Evolutionary conservation across 2,113 vertebrate genomes (phyloP).

Genomic region (Ceyx cyanopectus): DNA sequence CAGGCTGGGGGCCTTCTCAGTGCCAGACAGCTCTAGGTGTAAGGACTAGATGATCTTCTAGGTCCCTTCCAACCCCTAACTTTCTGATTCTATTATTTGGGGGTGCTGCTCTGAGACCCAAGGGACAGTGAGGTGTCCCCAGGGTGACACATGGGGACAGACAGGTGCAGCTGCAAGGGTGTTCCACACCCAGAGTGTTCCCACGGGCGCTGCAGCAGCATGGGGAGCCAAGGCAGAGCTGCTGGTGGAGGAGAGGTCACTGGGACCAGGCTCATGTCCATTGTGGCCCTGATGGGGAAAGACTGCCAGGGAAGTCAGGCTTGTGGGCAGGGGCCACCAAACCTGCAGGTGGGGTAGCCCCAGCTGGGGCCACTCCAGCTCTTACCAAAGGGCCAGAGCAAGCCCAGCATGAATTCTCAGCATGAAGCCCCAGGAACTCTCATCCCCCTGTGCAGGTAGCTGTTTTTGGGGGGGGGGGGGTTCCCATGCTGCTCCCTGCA

Average conservation of each 20-base stretch:
- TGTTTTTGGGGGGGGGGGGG: not conserved
- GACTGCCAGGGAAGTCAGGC: not conserved
- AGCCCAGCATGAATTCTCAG: not conserved
- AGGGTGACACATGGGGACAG: not conserved
- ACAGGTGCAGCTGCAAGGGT: not conserved
- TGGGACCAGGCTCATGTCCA: accelerated
- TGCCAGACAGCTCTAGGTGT: not conserved
- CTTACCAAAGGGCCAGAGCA: accelerated
- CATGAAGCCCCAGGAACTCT: not conserved
- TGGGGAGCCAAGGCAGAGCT: not conserved
- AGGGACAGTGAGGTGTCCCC: not conserved
- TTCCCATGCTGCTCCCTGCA: not conserved
- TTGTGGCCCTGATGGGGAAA: accelerated
- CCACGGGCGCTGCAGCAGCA: accelerated
- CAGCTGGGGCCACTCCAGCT: not conserved
- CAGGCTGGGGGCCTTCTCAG: not conserved
- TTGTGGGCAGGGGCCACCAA: not conserved
- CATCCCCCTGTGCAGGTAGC: not conserved
- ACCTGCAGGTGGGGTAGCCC: not conserved
- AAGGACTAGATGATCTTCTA: not conserved
- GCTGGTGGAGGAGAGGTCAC: accelerated
- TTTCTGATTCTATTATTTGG: not conserved
- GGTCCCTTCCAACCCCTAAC: no score
- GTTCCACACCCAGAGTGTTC: not conserved
- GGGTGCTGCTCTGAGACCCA: not conserved